Evolutionary conservation across 2,888 invertebrate species (phyloP).

Genomic region (Epinotia demarniana): DNA sequence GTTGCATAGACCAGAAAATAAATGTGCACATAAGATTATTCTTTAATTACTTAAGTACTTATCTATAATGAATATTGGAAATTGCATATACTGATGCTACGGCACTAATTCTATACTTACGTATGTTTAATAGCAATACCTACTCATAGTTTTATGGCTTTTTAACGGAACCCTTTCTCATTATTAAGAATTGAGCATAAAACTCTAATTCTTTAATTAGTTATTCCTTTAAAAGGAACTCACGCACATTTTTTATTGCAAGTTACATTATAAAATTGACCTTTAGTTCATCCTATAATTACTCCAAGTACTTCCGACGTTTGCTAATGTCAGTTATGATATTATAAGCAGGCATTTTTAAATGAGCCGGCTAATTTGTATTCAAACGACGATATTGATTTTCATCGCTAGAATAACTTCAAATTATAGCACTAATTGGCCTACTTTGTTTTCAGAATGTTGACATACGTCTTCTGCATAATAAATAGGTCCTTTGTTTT

Average conservation of each 20-base stretch:
- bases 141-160: conserved; percentile 17
- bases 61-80: conserved; percentile 6
- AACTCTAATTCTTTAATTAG: conserved; percentile 74
- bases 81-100: conserved; percentile 7
- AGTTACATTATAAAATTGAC: conserved; percentile 67
- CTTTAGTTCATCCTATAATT: conserved; percentile 69
- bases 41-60: conserved; percentile 8
- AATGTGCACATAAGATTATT: conserved; percentile 17
- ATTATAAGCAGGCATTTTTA: conserved; percentile 46
- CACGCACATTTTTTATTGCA: conserved; percentile 65
- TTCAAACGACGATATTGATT: conserved; percentile 43
- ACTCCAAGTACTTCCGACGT: conserved; percentile 50
- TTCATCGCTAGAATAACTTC: conserved; percentile 21
- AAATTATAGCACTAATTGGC: conserved; percentile 34
- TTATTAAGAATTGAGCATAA: conserved; percentile 61
- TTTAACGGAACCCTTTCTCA: conserved; percentile 30
- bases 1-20: conserved; percentile 21
- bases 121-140: neutral
- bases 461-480: conserved; percentile 25
- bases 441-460: conserved; percentile 35
- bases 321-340: conserved; percentile 50
- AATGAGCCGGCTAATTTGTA: conserved; percentile 33
- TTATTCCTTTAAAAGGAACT: conserved; percentile 60
- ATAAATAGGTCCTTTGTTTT: conserved; percentile 33
- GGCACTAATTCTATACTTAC: neutral